Base-by-base conservation (phyloP, 2,797 vertebrate genomes). In the Bryconaethiops microstoma region DNA sequence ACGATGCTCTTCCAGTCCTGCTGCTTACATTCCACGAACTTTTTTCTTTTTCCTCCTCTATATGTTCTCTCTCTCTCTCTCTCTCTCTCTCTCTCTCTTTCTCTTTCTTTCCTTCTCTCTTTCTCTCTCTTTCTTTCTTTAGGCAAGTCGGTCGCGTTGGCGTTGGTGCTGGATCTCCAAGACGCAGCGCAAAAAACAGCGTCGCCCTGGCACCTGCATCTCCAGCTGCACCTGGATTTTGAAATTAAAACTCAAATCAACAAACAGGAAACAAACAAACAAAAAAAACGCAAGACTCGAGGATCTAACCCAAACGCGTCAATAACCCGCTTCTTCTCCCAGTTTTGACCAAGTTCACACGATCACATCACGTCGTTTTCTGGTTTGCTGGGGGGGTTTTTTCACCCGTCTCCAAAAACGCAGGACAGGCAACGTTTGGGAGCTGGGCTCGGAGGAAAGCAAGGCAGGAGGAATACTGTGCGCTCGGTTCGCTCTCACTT, bases 11-110 rank as follows among this genome's bases (percentile, higher is more conserved):
- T 25, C 7, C 0, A 64, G 62, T 64, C 62, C 60, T 60, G 65
- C 65, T 63, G 81, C 54, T 74, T 84, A 76, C 77, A 77, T 73
- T 73, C 81, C 71, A 45, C 29, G 21, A 78, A 84, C 71, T 80
- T 39, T 40, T 12, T 9, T 48, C 45, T 48, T 48, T 48, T 35
- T 35, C 35, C 35, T 79, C 52, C 17, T 71, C 39, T 8, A 19
- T 48, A 1, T 8, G 35, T 35, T 35, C 35, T 35, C 35, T 2
- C 35, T 2, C 55, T 35, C 35, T 35, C 35, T 35, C 4, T 57
- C 12, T 50, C 52, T 54, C 16, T 17, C 52, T 4, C 17, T 54
- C 52, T 54, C 17, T 54, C 16, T 1, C 14, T 54, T 0, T 17
- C 14, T 35, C 19, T 57, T 16, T 52, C 52, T 55, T 10, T 19